Evolutionary conservation across 2,113 vertebrate species (phyloP), one percentile per base, ranked within the genome.

Genomic region (Dermatemys mawii): DNA sequence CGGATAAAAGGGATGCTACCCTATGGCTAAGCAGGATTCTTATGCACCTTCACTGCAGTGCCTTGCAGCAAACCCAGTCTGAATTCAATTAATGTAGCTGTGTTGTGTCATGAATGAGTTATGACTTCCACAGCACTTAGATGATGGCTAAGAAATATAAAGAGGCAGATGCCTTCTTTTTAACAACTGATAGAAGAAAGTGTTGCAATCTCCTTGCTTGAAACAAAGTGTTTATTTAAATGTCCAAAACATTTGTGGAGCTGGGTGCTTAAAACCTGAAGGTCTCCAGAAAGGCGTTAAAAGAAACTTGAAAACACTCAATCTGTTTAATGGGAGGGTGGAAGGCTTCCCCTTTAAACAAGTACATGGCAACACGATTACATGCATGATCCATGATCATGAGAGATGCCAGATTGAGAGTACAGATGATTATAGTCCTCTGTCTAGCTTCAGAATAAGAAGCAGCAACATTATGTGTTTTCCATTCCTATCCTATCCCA

Each of bases 321-420:
- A 92, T 90, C 89, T 94, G 44, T n/a, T 13, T 91, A 81, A 92
- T 91, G 81, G 55, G 14, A 32, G 53, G 63, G 84, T 21, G 51
- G 19, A 49, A 53, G 88, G 24, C 50, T 12, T 11, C 38, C 35
- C 3, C 70, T 93, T 93, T 84, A 95, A 95, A 83, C 50, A 94
- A 84, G 48, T 87, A 44, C 70, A 91, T 75, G 94, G 95, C 94
- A 95, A 78, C 84, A 81, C 84, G 17, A 93, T 90, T 95, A 92
- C 53, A 95, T 84, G 87, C 78, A 57, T 90, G 81, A 90, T 57
- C 38, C 92, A 67, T 67, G 89, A 86, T 84, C 78, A 82, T 11
- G 3, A 95, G 13, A 11, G 17, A 92, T 93, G 95, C 95, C 75
- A 87, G 53, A 92, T 41, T 60, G 44, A 57, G 38, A 94, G n/a